phyloP scores from a whole-genome alignment of 2,888 invertebrate species.

The Bombylius discolor region DNA sequence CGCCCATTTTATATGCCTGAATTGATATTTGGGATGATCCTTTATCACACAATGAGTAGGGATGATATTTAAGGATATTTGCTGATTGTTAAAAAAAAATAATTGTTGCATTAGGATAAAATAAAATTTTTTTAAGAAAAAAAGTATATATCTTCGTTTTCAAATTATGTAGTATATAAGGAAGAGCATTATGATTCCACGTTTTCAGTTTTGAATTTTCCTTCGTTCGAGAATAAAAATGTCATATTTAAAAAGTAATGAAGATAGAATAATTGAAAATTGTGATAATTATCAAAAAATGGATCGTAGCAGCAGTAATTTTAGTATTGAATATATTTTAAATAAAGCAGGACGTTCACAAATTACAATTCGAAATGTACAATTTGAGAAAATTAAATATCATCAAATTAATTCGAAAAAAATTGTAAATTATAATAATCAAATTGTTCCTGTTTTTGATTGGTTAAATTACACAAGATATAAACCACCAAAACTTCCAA shows the following conservation, averaged over 20 bases:
- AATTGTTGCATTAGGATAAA: no score
- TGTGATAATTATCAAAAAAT: neutral
- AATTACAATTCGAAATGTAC: constrained; percentile 13
- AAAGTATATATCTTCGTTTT: no score
- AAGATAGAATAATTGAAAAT: neutral
- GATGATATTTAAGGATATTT: no score
- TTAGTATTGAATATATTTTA: constrained; percentile 48
- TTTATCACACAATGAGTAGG: neutral
- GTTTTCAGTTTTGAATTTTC: no score
- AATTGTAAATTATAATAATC: neutral
- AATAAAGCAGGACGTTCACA: constrained; percentile 40
- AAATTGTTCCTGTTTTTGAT: constrained; percentile 30
- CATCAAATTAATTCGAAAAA: no score
- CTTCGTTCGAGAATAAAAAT: no score
- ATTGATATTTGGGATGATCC: constrained; percentile 13
- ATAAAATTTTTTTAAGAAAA: no score
- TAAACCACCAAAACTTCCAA: constrained; percentile 53
- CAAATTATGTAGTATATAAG: no score
- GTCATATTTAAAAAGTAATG: no score
- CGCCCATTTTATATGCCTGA: constrained; percentile 13
- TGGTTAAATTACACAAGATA: constrained; percentile 61
- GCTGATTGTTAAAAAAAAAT: no score
- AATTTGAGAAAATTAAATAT: no score
- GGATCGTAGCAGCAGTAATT: constrained; percentile 30
- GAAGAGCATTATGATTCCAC: no score